Base-by-base conservation (phyloP, 2,113 vertebrate genomes). In the Saguinus midas region DNA sequence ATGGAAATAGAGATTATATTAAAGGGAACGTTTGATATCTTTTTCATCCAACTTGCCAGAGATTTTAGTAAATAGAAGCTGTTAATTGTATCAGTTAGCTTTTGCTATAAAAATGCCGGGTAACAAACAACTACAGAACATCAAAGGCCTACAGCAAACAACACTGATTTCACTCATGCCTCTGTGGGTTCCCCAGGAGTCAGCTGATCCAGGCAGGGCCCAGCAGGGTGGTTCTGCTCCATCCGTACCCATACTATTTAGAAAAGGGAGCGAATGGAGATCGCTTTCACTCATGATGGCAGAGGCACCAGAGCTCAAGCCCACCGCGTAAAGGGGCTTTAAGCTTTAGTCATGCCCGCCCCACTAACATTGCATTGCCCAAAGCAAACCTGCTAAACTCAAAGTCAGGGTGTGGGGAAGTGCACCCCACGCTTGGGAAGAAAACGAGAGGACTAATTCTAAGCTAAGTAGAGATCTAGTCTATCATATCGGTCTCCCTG, bases 141-240 rank as follows among this genome's bases (percentile, higher is more conserved):
- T 68, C 14, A 10, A 32, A 20, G 52, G 14, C 21, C 0, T 13
- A 6, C 12, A 40, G 0, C 23, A 52, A 32, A 6, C 14, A n/a
- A 1, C 23, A 9, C 45, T 66, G 40, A 37, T 29, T 55, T 83
- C 91, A 45, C 35, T 57, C 32, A 5, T 14, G 3, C 37, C 21
- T 83, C 40, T 73, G 2, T 40, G 68, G 57, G 20, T 45, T 64
- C 29, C 32, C 32, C 18, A 1, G 18, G 35, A 68, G 17, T 75
- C 55, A n/a, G 58, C 35, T 55, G 61, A 37, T 35, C 18, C 2
- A 27, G 17, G 1, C 6, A 3, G 21, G 43, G 18, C 17, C n/a
- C 10, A 35, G 43, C 29, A 40, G 87, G 32, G 57, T 82, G 43
- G 32, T 64, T 29, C 14, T 40, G 11, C 20, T 23, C 29, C 66